These are phyloP conservation scores for Drosophila ezoana DNA, from an alignment of 2,888 invertebrate genomes.

Conservation along the genomic window DNA sequence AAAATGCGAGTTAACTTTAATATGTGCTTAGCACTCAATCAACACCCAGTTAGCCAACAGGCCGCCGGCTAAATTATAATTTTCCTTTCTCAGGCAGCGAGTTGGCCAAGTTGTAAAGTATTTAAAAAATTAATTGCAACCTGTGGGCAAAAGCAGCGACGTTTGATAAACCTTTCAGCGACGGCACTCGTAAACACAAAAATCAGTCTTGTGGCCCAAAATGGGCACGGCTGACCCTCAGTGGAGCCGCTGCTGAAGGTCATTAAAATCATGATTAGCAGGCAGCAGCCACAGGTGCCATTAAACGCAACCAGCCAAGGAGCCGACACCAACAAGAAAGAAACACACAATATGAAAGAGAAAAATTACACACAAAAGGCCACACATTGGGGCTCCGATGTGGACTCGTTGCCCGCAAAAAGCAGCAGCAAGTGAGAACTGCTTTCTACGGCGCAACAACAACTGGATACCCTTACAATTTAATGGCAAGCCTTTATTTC, in stretches of 20 bases:
- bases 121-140: slow-evolving; percentile 73
- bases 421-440: background rate
- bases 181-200: slow-evolving; percentile 30
- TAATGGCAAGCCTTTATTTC: too few species aligned
- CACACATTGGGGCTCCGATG: slow-evolving; percentile 19
- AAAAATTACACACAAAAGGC: background rate
- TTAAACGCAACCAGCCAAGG: slow-evolving; percentile 45
- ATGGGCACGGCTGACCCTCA: slow-evolving; percentile 1
- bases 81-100: slow-evolving; percentile 34
- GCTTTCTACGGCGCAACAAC: too few species aligned
- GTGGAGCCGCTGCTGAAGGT: slow-evolving; percentile 46
- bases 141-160: slow-evolving; percentile 26
- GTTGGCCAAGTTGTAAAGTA: slow-evolving; percentile 52
- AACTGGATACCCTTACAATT: too few species aligned
- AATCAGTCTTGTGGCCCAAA: slow-evolving; percentile 6
- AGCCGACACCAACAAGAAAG: slow-evolving; percentile 4
- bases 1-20: slow-evolving; percentile 14
- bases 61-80: slow-evolving; percentile 39
- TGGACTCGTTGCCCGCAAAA: slow-evolving; percentile 1
- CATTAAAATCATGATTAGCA: slow-evolving; percentile 76
- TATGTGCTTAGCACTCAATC: slow-evolving; percentile 60
- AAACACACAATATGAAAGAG: background rate
- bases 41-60: slow-evolving; percentile 18
- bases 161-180: slow-evolving; percentile 63
- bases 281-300: slow-evolving; percentile 70